These are phyloP conservation scores for Platycercus adscitus DNA, from an alignment of 2,113 vertebrate genomes.

Conservation along the genomic window DNA sequence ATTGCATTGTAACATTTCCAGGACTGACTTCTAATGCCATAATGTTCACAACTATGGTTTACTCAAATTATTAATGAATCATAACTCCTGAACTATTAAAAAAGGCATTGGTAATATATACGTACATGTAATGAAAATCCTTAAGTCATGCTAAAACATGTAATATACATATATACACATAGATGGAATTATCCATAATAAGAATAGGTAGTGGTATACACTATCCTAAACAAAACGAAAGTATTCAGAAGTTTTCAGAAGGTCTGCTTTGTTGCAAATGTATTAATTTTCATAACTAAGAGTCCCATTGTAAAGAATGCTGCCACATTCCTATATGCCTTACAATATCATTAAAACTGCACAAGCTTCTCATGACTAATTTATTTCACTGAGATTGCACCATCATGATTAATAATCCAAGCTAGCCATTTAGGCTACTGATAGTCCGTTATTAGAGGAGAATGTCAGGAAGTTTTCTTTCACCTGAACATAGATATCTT, in stretches of 20 bases:
- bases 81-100: background rate
- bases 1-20: background rate
- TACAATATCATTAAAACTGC: background rate
- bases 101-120: background rate
- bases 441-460: background rate
- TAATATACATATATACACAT: rapidly evolving
- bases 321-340: background rate
- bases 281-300: background rate
- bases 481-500: background rate
- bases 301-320: background rate
- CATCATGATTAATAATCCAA: background rate
- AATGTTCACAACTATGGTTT: background rate
- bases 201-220: background rate
- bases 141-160: background rate
- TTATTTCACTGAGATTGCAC: background rate
- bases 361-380: background rate
- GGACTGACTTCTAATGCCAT: background rate
- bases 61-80: background rate
- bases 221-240: background rate
- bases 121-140: background rate
- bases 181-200: background rate
- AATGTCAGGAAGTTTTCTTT: background rate
- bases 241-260: background rate
- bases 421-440: background rate
- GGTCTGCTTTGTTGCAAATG: background rate